Base-by-base conservation (phyloP, 2,888 invertebrate genomes). In the Epinotia bilunana region DNA sequence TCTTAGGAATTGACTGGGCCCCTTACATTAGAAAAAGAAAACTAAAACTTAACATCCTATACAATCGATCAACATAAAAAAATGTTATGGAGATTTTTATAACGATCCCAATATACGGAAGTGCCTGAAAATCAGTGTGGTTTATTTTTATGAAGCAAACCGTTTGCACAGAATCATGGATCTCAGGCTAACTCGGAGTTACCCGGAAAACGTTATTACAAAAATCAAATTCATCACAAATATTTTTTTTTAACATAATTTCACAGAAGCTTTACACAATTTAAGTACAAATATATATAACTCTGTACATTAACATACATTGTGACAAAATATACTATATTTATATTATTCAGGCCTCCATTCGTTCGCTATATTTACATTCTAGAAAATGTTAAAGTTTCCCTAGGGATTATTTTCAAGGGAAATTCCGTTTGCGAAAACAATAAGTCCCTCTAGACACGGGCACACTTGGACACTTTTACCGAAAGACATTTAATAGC, bases 281-380 rank as follows among this genome's bases (percentile, higher is more conserved):
- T 79, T 83, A 83, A 86, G 85, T 88, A 90, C 87, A 89, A 88
- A 88, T 87, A 87, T 87, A 86, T 86, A 88, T 87, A 80, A 82
- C 83, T 87, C 87, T 87, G 87, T 88, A 88, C 87, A 88, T 81
- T 85, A 82, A 80, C 80, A 84, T 85, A 85, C 81, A 80, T 90
- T 91, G 93, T 93, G 93, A 93, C 93, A 87, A 86, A 88, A 84
- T 87, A 87, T 84, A 84, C 85, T 87, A 87, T 86, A 87, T 86
- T 84, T 87, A 86, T 87, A 85, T 83, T 85, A 85, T 86, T 88
- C 91, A 91, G 92, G 91, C 92, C 92, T 87, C 87, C 90, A 83
- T 87, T 89, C 89, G 85, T 88, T 89, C 87, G 84, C 87, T 88
- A 86, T 91, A 93, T 93, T 89, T 92, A 93, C 92, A 92, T 87